Evolutionary conservation across 1,140 invertebrate species (phyloP).

Genomic region (Zeugodacus cucurbitae): DNA sequence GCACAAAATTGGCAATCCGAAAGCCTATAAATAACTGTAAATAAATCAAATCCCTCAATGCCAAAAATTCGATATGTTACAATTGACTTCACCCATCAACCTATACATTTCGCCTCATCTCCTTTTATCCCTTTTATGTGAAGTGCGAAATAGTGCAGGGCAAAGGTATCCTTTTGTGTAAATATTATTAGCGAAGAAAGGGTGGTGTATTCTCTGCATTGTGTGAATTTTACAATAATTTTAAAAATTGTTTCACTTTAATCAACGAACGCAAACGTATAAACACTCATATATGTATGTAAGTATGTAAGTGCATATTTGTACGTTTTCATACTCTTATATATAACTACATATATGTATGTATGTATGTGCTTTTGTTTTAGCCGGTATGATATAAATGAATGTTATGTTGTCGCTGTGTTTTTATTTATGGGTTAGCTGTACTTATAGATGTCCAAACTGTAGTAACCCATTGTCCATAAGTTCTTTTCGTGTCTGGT

Average conservation of each 20-base stretch:
- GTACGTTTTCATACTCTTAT: background rate
- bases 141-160: slow-evolving; percentile 34
- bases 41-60: slow-evolving; percentile 47
- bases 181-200: slow-evolving; percentile 41
- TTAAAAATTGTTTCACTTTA: slow-evolving; percentile 45
- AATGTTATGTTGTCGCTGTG: background rate
- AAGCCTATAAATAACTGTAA: slow-evolving; percentile 46
- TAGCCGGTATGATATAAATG: slow-evolving; percentile 17
- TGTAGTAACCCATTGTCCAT: background rate
- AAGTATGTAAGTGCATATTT: background rate
- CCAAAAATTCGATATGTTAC: slow-evolving; percentile 46
- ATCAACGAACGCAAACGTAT: slow-evolving; percentile 35
- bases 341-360: background rate
- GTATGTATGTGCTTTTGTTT: background rate
- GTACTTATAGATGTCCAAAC: slow-evolving; percentile 28
- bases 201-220: background rate
- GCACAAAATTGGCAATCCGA: slow-evolving; percentile 42
- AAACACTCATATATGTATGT: background rate
- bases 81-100: slow-evolving; percentile 46
- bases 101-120: slow-evolving; percentile 39
- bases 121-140: slow-evolving; percentile 43
- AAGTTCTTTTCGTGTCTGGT: background rate
- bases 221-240: slow-evolving; percentile 46
- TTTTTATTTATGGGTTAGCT: slow-evolving; percentile 27
- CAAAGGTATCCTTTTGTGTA: slow-evolving; percentile 44